Evolutionary conservation across 2,888 invertebrate species (phyloP), one percentile per base, ranked within the genome.

Genomic region (Therioaphis trifolii): DNA sequence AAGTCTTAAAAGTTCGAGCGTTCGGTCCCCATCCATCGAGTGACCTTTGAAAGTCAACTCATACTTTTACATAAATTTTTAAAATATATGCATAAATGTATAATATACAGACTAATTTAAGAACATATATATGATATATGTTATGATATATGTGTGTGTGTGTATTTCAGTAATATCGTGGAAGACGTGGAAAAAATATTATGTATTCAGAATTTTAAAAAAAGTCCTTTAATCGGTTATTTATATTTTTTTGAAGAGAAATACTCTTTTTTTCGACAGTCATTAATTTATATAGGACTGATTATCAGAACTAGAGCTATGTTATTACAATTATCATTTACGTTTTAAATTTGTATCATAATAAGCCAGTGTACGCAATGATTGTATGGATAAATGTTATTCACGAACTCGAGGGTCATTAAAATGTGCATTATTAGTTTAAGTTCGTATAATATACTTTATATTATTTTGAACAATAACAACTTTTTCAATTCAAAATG

Each of bases 401-500:
- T n/a, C 27, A 11, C 9, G 52, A 52, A 4, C 29, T n/a, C 14
- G 14, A 72, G 52, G 21, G 52, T 72, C 52, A n/a, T 29, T 52
- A 29, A 29, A 72, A 72, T 72, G 52, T 52, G n/a, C 29, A 29
- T 52, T n/a, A 52, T 72, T 52, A 52, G 29, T 72, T 72, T 52
- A 52, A n/a, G n/a, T 29, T 9, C 11, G 15, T 63, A 63, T 12
- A 18, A 18, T 72, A 4, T 24, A 69, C 43, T 46, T 4, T 69
- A 12, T 24, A 46, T 3, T 49, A 12, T 52, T n/a, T n/a, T 29
- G 14, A 49, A 29, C 27, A 29, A 14, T 52, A 21, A 27, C 29
- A 52, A 72, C n/a, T n/a, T 72, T 52, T 72, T 52, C n/a, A 52
- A 72, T 29, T 14, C 12, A 72, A n/a, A 18, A 29, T n/a, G 49